Conservation (phyloP, 2,113 vertebrate species). For the Chauna torquata region DNA sequence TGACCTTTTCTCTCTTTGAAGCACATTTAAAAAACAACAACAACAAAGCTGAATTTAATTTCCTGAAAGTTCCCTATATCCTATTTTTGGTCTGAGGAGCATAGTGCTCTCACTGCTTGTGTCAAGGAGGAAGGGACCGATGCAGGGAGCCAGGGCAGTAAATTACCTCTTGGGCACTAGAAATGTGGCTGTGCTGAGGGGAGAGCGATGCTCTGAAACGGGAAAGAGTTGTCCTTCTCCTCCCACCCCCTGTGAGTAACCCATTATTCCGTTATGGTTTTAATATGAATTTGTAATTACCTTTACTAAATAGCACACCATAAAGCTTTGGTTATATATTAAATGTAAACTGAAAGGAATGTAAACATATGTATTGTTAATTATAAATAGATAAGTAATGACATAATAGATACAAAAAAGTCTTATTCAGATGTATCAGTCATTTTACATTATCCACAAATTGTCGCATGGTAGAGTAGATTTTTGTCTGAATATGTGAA, state of each 20-base stretch:
- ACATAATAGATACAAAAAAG: slow-evolving; percentile 82
- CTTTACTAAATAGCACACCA: slow-evolving; percentile 90
- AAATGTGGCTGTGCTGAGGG: slow-evolving; percentile 66
- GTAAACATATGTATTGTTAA: slow-evolving; percentile 99
- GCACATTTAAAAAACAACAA: background rate
- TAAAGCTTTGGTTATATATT: slow-evolving; percentile 93
- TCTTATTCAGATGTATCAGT: slow-evolving; percentile 89
- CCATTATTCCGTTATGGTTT: slow-evolving; percentile 76
- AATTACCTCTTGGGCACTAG: slow-evolving; percentile 24
- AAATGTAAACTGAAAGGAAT: slow-evolving; percentile 99
- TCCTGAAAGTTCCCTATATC: background rate
- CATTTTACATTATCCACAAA: slow-evolving; percentile 90
- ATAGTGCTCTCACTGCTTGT: slow-evolving; percentile 6
- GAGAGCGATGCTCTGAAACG: slow-evolving; percentile 66
- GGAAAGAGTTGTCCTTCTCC: slow-evolving; percentile 54
- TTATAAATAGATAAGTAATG: slow-evolving; percentile 94
- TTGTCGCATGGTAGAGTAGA: slow-evolving; percentile 98
- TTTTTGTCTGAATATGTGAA: slow-evolving; percentile 91
- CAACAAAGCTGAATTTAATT: background rate
- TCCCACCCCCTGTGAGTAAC: slow-evolving; percentile 68
- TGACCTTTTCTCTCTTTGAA: slow-evolving; percentile 21
- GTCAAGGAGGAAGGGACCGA: slow-evolving; percentile 56
- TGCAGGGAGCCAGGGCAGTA: slow-evolving; percentile 43
- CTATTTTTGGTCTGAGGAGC: background rate
- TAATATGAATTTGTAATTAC: slow-evolving; percentile 89